These are phyloP conservation scores for Disparrhopalites patrizii DNA, from an alignment of 2,888 invertebrate genomes.

Conservation along the genomic window DNA sequence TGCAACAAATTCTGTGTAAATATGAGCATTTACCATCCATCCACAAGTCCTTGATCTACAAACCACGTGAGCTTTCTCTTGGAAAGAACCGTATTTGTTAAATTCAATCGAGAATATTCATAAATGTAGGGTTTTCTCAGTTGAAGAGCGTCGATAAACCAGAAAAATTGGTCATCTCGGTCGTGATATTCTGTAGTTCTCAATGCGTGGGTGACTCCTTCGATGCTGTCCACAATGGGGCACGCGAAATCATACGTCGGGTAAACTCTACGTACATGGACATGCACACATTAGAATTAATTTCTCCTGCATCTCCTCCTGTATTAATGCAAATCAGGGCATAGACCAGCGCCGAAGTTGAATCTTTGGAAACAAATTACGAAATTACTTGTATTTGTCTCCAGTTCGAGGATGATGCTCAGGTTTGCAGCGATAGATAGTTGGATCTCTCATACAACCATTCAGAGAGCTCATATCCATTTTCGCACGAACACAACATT, in stretches of 20 bases:
- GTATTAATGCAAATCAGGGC: too few species aligned
- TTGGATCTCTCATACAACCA: conserved; percentile 96
- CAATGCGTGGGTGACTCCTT: conserved; percentile 94
- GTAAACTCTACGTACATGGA: conserved; percentile 70
- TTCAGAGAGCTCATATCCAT: conserved; percentile 95
- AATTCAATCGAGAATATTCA: conserved; percentile 93
- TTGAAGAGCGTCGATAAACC: conserved; percentile 85
- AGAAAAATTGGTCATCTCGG: conserved; percentile 95
- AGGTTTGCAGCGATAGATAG: conserved; percentile 95
- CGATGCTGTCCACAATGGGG: conserved; percentile 96
- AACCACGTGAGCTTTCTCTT: conserved; percentile 98
- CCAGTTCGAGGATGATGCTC: conserved; percentile 93
- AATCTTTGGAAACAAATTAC: neutral
- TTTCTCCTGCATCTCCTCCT: too few species aligned
- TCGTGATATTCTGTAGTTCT: conserved; percentile 99
- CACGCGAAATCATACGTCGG: conserved; percentile 99
- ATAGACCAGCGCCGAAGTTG: too few species aligned
- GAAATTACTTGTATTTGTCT: conserved; percentile 83
- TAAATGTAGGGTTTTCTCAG: conserved; percentile 89
- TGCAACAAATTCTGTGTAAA: neutral
- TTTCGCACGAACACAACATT: conserved; percentile 93
- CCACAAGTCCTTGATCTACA: conserved; percentile 87
- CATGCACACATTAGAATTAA: neutral
- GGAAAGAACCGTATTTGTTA: conserved; percentile 97
- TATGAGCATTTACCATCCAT: conserved; percentile 79